These are phyloP conservation scores for Apis florea DNA, from an alignment of 1,140 invertebrate genomes.

Conservation along the genomic window DNA sequence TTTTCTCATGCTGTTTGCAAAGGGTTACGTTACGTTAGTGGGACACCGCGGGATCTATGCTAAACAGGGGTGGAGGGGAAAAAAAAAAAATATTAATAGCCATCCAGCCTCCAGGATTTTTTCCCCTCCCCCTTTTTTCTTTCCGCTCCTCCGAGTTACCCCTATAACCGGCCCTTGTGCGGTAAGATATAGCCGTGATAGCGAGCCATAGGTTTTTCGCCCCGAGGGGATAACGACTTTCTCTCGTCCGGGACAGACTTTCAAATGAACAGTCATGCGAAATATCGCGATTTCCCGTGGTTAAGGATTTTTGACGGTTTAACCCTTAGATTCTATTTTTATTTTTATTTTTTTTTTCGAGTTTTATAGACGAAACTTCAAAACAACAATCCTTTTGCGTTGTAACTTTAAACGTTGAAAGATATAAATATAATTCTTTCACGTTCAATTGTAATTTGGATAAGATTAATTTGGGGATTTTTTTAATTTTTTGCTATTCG, in stretches of 20 bases:
- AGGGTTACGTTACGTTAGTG: conserved; percentile 64
- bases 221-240: conserved; percentile 57
- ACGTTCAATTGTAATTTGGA: too few relatives aligned
- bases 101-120: conserved; percentile 72
- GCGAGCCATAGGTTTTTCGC: conserved; percentile 26
- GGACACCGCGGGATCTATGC: conserved; percentile 69
- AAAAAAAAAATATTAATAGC: conserved; percentile 78
- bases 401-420: too few relatives aligned
- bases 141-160: conserved; percentile 18
- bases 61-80: conserved; percentile 73
- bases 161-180: conserved; percentile 65
- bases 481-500: too few relatives aligned
- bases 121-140: conserved; percentile 57
- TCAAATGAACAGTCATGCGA: conserved; percentile 42
- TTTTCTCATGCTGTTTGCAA: conserved; percentile 67
- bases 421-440: too few relatives aligned
- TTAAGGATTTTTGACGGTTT: background rate
- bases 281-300: background rate
- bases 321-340: too few relatives aligned
- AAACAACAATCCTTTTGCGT: too few relatives aligned
- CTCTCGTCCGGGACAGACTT: conserved; percentile 26
- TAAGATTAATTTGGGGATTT: too few relatives aligned
- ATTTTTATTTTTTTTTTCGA: too few relatives aligned
- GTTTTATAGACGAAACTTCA: too few relatives aligned
- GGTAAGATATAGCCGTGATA: conserved; percentile 77